These are phyloP conservation scores for Microcebus griseorufus DNA, from an alignment of 2,113 vertebrate genomes.

Conservation along the genomic window DNA sequence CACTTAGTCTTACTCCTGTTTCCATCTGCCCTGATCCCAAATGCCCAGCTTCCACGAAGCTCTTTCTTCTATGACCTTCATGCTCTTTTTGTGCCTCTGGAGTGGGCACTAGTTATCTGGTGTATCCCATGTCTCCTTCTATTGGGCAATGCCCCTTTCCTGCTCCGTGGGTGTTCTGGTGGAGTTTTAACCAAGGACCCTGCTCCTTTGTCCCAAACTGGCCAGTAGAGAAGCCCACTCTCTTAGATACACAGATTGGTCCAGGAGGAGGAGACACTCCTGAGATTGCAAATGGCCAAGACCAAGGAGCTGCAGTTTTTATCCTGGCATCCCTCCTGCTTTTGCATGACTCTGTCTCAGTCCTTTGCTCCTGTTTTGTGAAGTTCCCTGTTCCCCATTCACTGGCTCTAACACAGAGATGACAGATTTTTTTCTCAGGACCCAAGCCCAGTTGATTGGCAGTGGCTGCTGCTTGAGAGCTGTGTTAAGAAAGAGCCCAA, in stretches of 20 bases:
- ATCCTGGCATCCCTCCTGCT: background rate
- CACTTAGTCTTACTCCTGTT: background rate
- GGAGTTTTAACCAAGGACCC: background rate
- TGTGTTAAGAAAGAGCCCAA: conserved; percentile 32
- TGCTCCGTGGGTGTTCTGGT: background rate
- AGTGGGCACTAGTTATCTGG: background rate
- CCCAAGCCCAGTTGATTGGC: background rate
- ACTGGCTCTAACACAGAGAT: background rate
- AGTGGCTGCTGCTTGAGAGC: background rate
- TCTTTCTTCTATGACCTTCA: background rate
- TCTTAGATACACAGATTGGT: background rate
- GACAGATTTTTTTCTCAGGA: conserved; percentile 26
- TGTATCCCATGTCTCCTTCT: background rate
- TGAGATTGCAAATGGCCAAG: background rate
- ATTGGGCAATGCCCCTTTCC: background rate
- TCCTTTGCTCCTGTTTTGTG: background rate
- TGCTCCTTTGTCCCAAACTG: background rate
- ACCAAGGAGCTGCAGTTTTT: background rate
- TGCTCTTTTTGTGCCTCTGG: background rate
- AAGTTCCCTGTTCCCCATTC: background rate
- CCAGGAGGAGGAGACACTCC: background rate
- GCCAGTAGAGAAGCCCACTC: background rate
- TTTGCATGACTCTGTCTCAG: background rate
- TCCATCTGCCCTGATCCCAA: background rate
- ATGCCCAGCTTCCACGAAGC: background rate